These are phyloP conservation scores for Drosophila tsacasi DNA, from an alignment of 1,140 invertebrate species.

Conservation along the genomic window DNA sequence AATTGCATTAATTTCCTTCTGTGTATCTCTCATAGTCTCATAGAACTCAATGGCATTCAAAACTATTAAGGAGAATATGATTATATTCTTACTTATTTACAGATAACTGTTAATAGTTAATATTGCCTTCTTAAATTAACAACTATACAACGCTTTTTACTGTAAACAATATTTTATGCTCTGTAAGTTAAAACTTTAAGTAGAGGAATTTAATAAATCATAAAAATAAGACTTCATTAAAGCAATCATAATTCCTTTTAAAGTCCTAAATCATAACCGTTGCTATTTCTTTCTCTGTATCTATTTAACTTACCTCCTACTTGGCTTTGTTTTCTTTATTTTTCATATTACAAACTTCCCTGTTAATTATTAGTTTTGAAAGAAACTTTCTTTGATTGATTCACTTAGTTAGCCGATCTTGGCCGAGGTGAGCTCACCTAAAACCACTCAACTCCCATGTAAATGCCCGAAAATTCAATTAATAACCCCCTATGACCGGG, in stretches of 20 bases:
- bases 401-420: slow-evolving; percentile 8
- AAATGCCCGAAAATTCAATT: slow-evolving; percentile 64
- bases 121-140: no score
- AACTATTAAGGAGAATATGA: neutral
- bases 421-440: neutral
- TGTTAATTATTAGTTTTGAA: slow-evolving; percentile 11
- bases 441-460: slow-evolving; percentile 37
- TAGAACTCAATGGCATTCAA: neutral
- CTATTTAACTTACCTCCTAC: neutral
- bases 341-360: slow-evolving; percentile 2
- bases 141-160: no score
- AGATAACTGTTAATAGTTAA: neutral
- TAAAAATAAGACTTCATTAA: neutral
- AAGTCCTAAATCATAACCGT: no score
- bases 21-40: no score
- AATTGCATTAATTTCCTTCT: no score
- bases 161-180: no score
- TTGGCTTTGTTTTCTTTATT: neutral
- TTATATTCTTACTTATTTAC: neutral
- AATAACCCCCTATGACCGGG: slow-evolving; percentile 35
- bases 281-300: neutral
- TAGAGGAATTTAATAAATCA: no score
- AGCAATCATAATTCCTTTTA: neutral
- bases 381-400: slow-evolving; percentile 29
- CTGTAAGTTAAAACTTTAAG: no score